phyloP scores from a whole-genome alignment of 2,888 invertebrate species.

The Ochropacha duplaris region DNA sequence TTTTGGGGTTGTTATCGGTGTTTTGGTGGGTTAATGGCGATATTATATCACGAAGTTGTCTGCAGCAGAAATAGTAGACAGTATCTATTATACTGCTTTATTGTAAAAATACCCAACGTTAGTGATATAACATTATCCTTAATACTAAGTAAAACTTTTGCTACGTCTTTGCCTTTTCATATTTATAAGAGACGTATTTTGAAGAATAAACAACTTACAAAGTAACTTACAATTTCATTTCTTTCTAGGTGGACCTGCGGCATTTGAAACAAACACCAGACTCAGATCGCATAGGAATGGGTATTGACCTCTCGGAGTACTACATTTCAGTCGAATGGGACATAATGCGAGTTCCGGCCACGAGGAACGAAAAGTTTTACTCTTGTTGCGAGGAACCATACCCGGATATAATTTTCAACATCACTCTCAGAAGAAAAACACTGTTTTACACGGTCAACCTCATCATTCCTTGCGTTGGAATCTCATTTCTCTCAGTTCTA shows the following conservation, averaged over 20 bases:
- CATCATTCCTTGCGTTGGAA: slow-evolving; percentile 98
- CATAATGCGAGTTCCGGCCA: slow-evolving; percentile 95
- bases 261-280: slow-evolving; percentile 94
- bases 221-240: slow-evolving; percentile 11
- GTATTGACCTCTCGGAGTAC: slow-evolving; percentile 96
- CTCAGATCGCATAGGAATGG: slow-evolving; percentile 93
- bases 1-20: slow-evolving; percentile 6
- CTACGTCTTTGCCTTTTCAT: too few relatives aligned
- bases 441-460: slow-evolving; percentile 99
- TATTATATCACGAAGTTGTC: not conserved
- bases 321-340: slow-evolving; percentile 99
- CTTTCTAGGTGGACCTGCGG: slow-evolving; percentile 91
- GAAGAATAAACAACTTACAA: too few relatives aligned
- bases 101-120: too few relatives aligned
- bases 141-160: too few relatives aligned
- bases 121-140: too few relatives aligned
- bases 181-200: too few relatives aligned
- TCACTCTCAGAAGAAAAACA: slow-evolving; percentile 96
- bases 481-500: slow-evolving; percentile 97
- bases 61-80: not conserved
- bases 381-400: slow-evolving; percentile 98
- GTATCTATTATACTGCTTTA: too few relatives aligned
- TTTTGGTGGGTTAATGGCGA: slow-evolving; percentile 5
- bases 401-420: slow-evolving; percentile 98
- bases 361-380: slow-evolving; percentile 95